Base-by-base conservation (phyloP, 2,113 vertebrate genomes). In the Alectura lathami region DNA sequence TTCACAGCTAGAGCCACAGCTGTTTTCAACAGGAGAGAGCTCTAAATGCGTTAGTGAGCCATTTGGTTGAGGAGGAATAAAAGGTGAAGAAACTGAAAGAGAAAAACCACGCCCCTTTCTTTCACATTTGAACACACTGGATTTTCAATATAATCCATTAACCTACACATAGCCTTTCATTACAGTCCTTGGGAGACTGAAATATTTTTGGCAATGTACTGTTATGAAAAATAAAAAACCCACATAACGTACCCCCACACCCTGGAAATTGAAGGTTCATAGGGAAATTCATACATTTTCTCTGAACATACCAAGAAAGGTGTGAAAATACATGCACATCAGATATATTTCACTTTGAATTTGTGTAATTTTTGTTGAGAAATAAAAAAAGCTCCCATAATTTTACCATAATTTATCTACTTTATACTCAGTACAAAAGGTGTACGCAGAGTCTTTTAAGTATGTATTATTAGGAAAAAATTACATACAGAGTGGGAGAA, bases 101-200 rank as follows among this genome's bases (percentile, higher is more conserved):
- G 20, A 63, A 94, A 79, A 89, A 40, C 1, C 89, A 78, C 36
- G 48, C 48, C 75, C 48, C 38, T 47, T 70, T 76, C 94, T 83
- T 95, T 96, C 68, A 73, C 64, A 51, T 95, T 89, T 78, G 79
- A 97, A 78, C 85, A 82, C 1, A 2, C 23, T 81, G 68, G 62
- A 91, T 96, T 96, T 96, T 95, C 90, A 96, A 34, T 94, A 75
- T 90, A 96, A 94, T 88, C 94, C 89, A 94, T 96, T 97, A 96
- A 93, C 72, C 21, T 95, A 51, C 76, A 72, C 73, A 18, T 56
- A 94, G 80, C 60, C 90, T 97, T 96, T 96, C 80, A 97, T 96
- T 94, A 96, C 68, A 90, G 62, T 70, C 93, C 88, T 93, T 64
- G 72, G 88, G 95, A 95, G 90, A 64, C 43, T 38, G 76, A 43